Evolutionary conservation across 2,113 vertebrate genomes (phyloP).

Genomic region (Panthera leo): DNA sequence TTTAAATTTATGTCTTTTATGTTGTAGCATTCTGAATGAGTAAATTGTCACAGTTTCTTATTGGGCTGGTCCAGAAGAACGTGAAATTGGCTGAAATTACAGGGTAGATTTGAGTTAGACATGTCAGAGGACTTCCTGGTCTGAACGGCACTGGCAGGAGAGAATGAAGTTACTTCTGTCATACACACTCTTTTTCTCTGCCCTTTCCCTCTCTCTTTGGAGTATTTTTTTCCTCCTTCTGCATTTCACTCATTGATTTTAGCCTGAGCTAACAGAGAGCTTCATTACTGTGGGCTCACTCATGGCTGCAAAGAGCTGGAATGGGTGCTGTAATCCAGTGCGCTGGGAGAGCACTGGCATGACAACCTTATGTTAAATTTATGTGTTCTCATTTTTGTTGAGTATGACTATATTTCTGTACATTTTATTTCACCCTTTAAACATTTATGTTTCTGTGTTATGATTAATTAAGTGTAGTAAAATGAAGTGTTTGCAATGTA

Average conservation of each 20-base stretch:
- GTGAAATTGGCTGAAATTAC: not conserved
- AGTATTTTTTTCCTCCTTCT: conserved; percentile 57
- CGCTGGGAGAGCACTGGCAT: conserved; percentile 27
- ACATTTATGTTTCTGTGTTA: conserved; percentile 80
- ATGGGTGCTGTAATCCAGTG: not conserved
- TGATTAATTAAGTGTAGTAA: conserved; percentile 81
- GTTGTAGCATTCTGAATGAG: not conserved
- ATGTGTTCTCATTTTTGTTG: conserved; percentile 74
- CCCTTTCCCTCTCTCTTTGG: conserved; percentile 29
- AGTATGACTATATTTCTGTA: conserved; percentile 75
- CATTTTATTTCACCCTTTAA: conserved; percentile 78
- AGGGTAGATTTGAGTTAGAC: not conserved
- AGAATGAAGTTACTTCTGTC: conserved; percentile 1
- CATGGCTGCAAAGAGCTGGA: conserved; percentile 53
- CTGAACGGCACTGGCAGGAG: not conserved
- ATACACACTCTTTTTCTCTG: not conserved
- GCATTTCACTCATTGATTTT: conserved; percentile 56
- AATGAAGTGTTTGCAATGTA: conserved; percentile 76
- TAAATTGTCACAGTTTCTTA: not conserved
- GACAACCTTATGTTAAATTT: conserved; percentile 83
- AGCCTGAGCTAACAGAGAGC: conserved; percentile 59
- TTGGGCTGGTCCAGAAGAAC: not conserved
- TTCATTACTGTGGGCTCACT: conserved; percentile 48
- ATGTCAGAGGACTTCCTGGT: conserved; percentile 23
- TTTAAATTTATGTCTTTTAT: not conserved